Conservation (phyloP, 2,888 invertebrate genomes). For the Pherbina coryleti region DNA sequence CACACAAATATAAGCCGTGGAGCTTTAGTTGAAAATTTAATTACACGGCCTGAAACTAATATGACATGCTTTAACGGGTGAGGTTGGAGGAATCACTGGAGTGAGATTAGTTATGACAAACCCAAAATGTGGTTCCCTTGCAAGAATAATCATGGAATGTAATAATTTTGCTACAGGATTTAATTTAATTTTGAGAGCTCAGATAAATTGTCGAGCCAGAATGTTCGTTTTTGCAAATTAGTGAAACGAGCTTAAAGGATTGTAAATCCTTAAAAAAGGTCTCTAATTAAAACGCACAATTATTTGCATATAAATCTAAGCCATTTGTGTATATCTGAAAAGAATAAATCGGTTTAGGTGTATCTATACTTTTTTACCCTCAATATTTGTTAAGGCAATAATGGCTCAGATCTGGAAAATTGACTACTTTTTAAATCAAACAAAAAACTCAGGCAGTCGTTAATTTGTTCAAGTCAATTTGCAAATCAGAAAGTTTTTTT, state of each 20-base stretch:
- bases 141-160: constrained; percentile 50
- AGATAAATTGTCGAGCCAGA: constrained; percentile 55
- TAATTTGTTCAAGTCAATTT: too few species aligned
- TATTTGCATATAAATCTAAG: not conserved
- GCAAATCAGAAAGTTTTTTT: too few species aligned
- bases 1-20: not conserved
- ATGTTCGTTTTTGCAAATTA: not conserved
- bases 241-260: not conserved
- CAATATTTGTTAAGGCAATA: too few species aligned
- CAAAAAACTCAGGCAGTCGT: too few species aligned
- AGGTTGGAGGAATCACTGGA: constrained; percentile 37
- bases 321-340: not conserved
- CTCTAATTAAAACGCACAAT: not conserved
- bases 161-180: constrained; percentile 65
- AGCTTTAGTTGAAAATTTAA: constrained; percentile 56
- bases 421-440: too few species aligned
- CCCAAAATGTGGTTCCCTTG: constrained; percentile 54
- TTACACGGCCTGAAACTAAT: constrained; percentile 67
- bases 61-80: constrained; percentile 55
- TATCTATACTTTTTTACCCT: too few species aligned
- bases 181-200: constrained; percentile 63
- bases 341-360: not conserved
- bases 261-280: not conserved
- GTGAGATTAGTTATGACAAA: constrained; percentile 66
- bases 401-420: too few species aligned